These are phyloP conservation scores for Actinostola sp. DNA, from an alignment of 92 coral and sea anemone genomes.

Conservation along the genomic window DNA sequence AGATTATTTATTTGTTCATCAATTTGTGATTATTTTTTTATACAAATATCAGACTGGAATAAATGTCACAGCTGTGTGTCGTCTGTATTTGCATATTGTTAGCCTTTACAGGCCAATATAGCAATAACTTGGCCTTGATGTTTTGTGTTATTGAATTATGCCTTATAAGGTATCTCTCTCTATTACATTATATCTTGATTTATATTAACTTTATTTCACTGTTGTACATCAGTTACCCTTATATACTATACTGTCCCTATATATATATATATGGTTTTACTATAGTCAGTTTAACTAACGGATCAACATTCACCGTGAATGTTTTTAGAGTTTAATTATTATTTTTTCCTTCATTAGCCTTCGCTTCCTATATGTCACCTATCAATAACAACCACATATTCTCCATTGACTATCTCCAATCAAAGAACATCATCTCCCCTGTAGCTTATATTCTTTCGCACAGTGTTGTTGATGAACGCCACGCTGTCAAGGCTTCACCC, in stretches of 20 bases:
- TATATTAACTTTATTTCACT: too few relatives aligned
- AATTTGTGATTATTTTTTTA: conserved; percentile 1
- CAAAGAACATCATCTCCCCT: conserved; percentile 1
- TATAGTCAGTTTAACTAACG: too few relatives aligned
- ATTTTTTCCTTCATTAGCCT: background rate
- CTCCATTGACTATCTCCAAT: background rate
- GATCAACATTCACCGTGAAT: too few relatives aligned
- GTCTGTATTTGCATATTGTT: background rate
- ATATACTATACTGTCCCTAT: too few relatives aligned
- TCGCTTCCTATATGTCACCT: background rate
- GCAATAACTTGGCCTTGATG: too few relatives aligned
- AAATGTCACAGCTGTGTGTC: background rate
- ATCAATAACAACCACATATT: background rate
- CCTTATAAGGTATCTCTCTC: too few relatives aligned
- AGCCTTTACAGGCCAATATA: too few relatives aligned
- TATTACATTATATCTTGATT: too few relatives aligned
- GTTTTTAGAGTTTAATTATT: background rate
- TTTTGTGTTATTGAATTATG: background rate
- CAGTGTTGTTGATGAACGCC: conserved; percentile 1
- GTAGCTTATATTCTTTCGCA: background rate
- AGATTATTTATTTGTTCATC: background rate
- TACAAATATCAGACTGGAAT: background rate
- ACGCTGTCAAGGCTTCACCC: too few relatives aligned
- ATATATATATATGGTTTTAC: too few relatives aligned
- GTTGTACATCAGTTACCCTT: too few relatives aligned